Base-by-base conservation (phyloP, 2,113 vertebrate genomes). In the Coreoperca whiteheadi region DNA sequence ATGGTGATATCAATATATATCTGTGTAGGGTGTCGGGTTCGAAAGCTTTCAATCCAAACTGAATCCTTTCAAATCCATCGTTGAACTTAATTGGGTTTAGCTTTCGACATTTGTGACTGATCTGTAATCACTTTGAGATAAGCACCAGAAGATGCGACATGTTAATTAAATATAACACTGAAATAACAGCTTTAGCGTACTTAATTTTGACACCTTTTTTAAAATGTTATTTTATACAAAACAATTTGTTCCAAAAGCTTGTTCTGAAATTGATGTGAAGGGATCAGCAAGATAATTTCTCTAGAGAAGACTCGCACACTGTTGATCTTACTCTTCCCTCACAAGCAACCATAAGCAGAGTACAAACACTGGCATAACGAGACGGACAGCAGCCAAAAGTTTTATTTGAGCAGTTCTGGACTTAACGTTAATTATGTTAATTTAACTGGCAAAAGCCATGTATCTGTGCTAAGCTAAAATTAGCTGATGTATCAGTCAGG, bases 161-260 rank as follows among this genome's bases (percentile, higher is more conserved):
- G n/a, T 72, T 72, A 56, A 72, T 56, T 56, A 56, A 57, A 56
- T 54, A 16, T 25, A 25, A 59, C 34, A 41, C 21, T 56, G 23
- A 39, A 57, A 71, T 54, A 39, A 41, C n/a, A 57, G 4, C 34
- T 56, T 12, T 25, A 72, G 53, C 10, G 11, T 11, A 30, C 37
- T 41, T 11, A n/a, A n/a, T n/a, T n/a, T n/a, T n/a, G n/a, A n/a
- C n/a, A n/a, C n/a, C n/a, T n/a, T n/a, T n/a, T n/a, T n/a, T n/a
- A n/a, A n/a, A n/a, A n/a, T n/a, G n/a, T n/a, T n/a, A n/a, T n/a
- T n/a, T n/a, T n/a, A n/a, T n/a, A n/a, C n/a, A n/a, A n/a, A n/a
- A n/a, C n/a, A n/a, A n/a, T n/a, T n/a, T n/a, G n/a, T n/a, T n/a
- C n/a, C n/a, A n/a, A n/a, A n/a, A n/a, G n/a, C n/a, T n/a, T n/a